phyloP scores from a whole-genome alignment of 1,140 invertebrate genomes.

The Drosophila leontia region DNA sequence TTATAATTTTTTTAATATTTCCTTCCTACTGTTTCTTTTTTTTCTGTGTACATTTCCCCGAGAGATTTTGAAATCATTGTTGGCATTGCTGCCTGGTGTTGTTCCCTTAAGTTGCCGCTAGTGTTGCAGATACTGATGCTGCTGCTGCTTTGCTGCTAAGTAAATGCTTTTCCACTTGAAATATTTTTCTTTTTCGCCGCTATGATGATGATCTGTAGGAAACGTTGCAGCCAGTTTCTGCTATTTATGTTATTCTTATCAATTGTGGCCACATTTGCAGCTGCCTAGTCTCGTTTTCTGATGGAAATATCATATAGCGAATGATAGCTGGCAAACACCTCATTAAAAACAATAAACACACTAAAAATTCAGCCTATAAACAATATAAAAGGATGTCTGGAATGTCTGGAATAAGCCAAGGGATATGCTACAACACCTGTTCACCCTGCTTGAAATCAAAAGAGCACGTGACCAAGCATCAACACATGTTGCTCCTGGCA shows the following conservation, averaged over 20 bases:
- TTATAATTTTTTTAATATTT: background rate
- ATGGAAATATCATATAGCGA: conserved; percentile 2
- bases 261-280: conserved; percentile 37
- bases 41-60: background rate
- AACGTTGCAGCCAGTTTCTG: conserved; percentile 13
- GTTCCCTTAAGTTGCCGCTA: conserved; percentile 19
- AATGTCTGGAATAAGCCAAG: too few species aligned
- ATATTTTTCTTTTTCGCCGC: conserved; percentile 31
- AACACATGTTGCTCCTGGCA: conserved; percentile 36
- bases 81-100: conserved; percentile 29
- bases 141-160: conserved; percentile 14
- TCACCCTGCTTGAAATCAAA: conserved; percentile 38
- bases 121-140: conserved; percentile 9
- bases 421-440: conserved; percentile 31
- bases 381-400: background rate
- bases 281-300: conserved; percentile 16
- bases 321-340: background rate
- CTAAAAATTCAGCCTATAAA: background rate
- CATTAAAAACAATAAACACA: conserved; percentile 15
- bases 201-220: conserved; percentile 12
- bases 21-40: too few species aligned
- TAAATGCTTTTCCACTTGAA: conserved; percentile 27
- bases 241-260: conserved; percentile 49
- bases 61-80: conserved; percentile 9
- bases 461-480: conserved; percentile 58